phyloP scores from a whole-genome alignment of 1,140 invertebrate species.

The Tenebrio molitor region DNA sequence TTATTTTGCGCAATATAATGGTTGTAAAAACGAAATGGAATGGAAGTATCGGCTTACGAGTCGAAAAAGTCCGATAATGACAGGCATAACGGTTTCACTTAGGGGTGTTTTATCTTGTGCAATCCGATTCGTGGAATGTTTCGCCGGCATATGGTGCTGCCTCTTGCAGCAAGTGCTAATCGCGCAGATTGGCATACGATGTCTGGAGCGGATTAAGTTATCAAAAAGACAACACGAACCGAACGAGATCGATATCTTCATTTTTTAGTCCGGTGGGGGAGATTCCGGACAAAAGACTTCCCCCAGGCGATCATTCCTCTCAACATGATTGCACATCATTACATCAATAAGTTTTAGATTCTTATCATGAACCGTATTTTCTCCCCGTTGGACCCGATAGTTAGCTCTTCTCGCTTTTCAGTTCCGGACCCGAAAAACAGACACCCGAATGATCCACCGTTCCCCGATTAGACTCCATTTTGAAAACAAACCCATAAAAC shows the following conservation, averaged over 20 bases:
- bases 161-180: conserved; percentile 10
- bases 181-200: conserved; percentile 8
- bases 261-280: conserved; percentile 6
- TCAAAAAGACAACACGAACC: conserved; percentile 17
- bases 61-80: neutral
- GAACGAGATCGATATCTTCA: conserved; percentile 5
- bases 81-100: neutral
- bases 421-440: no score
- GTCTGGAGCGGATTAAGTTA: neutral
- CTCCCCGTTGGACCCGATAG: neutral
- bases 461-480: conserved; percentile 3
- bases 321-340: conserved; percentile 36
- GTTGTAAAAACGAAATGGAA: neutral
- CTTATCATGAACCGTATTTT: conserved; percentile 18
- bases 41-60: conserved; percentile 3
- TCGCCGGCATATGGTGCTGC: neutral
- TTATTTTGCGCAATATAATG: neutral
- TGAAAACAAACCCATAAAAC: conserved; percentile 31
- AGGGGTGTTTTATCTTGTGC: neutral
- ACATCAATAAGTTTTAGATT: conserved; percentile 36
- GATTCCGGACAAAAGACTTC: neutral
- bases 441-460: neutral
- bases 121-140: neutral
- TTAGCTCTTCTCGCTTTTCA: no score
- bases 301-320: conserved; percentile 16